A percentile compares a stretch with the other conserved stretches of the same genome.
phyloP scores from a whole-genome alignment of 2,113 vertebrate genomes.

The Bombycilla garrulus region DNA sequence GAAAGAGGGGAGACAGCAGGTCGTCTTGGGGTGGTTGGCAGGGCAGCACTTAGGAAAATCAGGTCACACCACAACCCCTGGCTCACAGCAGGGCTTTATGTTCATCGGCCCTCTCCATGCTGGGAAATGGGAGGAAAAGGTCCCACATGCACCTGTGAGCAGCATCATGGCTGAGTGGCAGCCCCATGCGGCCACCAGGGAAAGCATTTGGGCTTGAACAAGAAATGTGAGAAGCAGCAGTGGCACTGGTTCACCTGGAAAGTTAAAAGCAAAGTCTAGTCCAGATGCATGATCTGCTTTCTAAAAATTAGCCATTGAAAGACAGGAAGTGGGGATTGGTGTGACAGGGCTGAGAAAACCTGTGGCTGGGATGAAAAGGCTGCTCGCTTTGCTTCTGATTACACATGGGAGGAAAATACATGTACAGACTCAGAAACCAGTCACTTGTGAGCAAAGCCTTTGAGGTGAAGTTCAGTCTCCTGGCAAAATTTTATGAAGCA shows the following conservation, averaged over 20 bases:
- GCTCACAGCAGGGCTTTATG: background rate
- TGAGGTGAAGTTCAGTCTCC: background rate
- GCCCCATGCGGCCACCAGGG: accelerated
- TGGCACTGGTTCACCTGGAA: accelerated
- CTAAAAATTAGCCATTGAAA: background rate
- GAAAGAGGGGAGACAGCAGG: background rate
- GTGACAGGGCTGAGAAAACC: background rate
- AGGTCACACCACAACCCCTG: background rate
- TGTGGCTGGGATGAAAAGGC: background rate
- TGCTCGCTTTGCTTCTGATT: background rate
- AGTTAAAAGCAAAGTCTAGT: background rate
- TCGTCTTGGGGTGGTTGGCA: accelerated
- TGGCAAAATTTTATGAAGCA: background rate
- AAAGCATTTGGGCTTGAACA: accelerated
- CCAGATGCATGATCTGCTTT: background rate
- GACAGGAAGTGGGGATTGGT: background rate
- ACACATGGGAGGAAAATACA: background rate
- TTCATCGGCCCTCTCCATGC: background rate
- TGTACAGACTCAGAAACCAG: accelerated
- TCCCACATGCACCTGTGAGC: background rate
- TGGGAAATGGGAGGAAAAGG: background rate
- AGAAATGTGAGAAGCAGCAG: background rate
- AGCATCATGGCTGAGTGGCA: background rate
- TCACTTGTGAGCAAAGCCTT: background rate
- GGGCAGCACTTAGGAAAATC: background rate